phyloP scores from a whole-genome alignment of 2,888 invertebrate species.

The Acrobasis repandana region DNA sequence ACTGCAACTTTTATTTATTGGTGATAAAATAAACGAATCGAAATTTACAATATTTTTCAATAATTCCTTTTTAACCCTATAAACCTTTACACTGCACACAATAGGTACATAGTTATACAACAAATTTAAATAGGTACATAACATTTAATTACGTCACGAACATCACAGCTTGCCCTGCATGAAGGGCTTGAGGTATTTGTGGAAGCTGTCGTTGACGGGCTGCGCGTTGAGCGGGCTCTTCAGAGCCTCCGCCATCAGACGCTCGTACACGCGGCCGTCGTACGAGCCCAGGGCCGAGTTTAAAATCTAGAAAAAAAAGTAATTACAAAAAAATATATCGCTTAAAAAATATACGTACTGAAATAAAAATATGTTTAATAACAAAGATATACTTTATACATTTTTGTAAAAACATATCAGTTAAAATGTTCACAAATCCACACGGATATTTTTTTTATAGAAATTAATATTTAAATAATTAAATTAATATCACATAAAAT shows the following conservation, averaged over 20 bases:
- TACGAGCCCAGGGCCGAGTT: constrained; percentile 90
- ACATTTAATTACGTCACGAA: background rate
- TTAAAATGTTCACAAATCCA: background rate
- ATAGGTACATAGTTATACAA: background rate
- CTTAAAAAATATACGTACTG: too few species aligned
- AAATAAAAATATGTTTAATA: too few species aligned
- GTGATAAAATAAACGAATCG: constrained; percentile 21
- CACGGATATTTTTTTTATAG: background rate
- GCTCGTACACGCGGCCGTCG: constrained; percentile 92
- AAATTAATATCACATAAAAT: constrained; percentile 11
- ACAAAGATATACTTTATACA: too few species aligned
- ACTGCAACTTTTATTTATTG: constrained; percentile 19
- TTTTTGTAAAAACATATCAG: too few species aligned
- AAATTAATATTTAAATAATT: constrained; percentile 13
- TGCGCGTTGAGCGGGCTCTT: constrained; percentile 92
- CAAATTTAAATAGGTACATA: background rate
- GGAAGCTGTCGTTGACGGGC: constrained; percentile 89
- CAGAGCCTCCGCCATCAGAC: constrained; percentile 89
- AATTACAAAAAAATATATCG: background rate
- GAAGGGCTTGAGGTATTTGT: constrained; percentile 89
- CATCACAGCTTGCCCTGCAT: constrained; percentile 87
- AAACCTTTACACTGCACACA: background rate
- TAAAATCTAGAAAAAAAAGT: constrained; percentile 64
- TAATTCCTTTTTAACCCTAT: background rate
- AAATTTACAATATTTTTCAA: constrained; percentile 17